Evolutionary conservation across 2,888 invertebrate genomes (phyloP), one percentile per base, ranked within the genome.

Genomic region (Drosophila percnosoma): DNA sequence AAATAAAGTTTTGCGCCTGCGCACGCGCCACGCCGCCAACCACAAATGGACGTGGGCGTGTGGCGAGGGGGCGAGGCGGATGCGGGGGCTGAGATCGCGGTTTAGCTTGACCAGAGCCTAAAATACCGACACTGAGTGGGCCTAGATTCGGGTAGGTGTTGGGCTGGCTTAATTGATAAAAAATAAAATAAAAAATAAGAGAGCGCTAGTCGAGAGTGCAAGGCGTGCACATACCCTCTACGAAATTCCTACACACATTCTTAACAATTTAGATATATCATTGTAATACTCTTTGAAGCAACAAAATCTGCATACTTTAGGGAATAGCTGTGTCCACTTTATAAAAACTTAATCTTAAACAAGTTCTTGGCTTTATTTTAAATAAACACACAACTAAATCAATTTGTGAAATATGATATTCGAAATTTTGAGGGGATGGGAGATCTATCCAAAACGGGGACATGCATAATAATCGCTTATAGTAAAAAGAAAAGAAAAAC

Each of bases 1-100:
- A 87, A 78, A 89, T 89, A 55, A 69, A 72, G 60, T 70, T 77
- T 73, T 75, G 87, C 85, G 85, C 85, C 85, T 86, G 89, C 85
- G 85, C 85, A 89, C 85, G 82, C 87, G 87, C 73, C 89, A 80
- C 67, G 57, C 52, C 42, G 40, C 42, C 10, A 31, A 24, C 24
- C 59, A 8, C 69, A 71, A 65, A 52, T 54, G 65, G 34, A 40
- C 18, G 88, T 70, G 79, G 70, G 79, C 33, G 61, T n/a, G 11
- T 48, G 38, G 38, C 36, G 27, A 60, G 54, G 53, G 52, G 70
- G 21, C 40, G 15, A 29, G 5, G 10, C 8, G 40, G 15, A 21
- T 29, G 57, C 40, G 57, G 42, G 21, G 57, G 55, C 55, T 42
- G 15, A 10, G 29, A 29, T 48, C 59, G 34, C 48, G 29, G 18